These are phyloP conservation scores for Oncopeltus fasciatus DNA, from an alignment of 1,140 invertebrate genomes.

Conservation along the genomic window DNA sequence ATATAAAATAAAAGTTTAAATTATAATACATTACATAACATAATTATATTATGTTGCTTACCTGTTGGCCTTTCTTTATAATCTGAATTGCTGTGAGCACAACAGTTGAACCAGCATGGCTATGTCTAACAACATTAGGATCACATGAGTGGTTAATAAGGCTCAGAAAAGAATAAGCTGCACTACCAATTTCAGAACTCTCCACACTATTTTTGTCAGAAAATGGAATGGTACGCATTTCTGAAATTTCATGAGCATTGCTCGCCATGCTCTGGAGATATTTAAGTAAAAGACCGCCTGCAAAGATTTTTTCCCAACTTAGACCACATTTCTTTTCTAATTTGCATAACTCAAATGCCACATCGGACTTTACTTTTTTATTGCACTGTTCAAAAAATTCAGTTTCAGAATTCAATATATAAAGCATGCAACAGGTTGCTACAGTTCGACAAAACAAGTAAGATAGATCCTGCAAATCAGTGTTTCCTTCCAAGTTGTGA, in stretches of 20 bases:
- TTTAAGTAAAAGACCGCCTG: conserved; percentile 44
- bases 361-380: background rate
- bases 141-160: conserved; percentile 83
- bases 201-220: conserved; percentile 22
- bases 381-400: conserved; percentile 32
- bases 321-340: conserved; percentile 22
- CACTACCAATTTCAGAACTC: conserved; percentile 39
- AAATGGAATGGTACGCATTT: conserved; percentile 31
- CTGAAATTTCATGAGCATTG: conserved; percentile 63
- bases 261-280: conserved; percentile 69
- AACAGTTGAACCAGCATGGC: conserved; percentile 34
- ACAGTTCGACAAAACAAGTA: conserved; percentile 64
- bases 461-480: conserved; percentile 42
- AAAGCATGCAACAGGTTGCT: conserved; percentile 48
- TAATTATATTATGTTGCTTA: too few species aligned
- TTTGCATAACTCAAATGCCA: background rate
- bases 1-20: too few species aligned
- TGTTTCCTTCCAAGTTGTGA: conserved; percentile 58
- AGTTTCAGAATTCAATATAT: conserved; percentile 45
- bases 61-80: conserved; percentile 52
- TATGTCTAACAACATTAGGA: conserved; percentile 59
- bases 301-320: conserved; percentile 29
- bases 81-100: conserved; percentile 43
- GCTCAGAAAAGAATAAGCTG: conserved; percentile 58
- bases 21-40: too few species aligned